phyloP scores from a whole-genome alignment of 2,888 invertebrate genomes.

The Dryocosmus kuriphilus region DNA sequence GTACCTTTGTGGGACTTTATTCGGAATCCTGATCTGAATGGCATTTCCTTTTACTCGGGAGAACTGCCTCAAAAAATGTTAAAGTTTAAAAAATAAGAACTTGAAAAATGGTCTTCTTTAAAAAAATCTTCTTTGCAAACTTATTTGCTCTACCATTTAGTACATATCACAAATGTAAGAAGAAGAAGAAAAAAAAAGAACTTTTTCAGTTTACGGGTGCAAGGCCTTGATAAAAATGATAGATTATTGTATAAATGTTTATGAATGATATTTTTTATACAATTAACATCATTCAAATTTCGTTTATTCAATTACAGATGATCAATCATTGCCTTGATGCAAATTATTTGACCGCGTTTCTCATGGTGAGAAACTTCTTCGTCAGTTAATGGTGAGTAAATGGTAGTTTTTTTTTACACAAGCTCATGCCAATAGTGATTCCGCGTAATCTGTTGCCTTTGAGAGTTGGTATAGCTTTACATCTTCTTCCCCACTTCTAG shows the following conservation, averaged over 20 bases:
- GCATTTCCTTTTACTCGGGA: too few relatives aligned
- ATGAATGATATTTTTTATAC: neutral
- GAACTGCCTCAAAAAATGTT: too few relatives aligned
- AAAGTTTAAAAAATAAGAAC: too few relatives aligned
- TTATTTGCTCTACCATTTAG: too few relatives aligned
- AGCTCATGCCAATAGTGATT: conserved; percentile 25
- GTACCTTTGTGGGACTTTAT: too few relatives aligned
- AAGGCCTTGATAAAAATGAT: neutral
- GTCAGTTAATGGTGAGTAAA: neutral
- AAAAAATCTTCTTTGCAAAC: too few relatives aligned
- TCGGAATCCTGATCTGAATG: too few relatives aligned
- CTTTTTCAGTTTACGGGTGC: too few relatives aligned
- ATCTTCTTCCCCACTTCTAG: conserved; percentile 28
- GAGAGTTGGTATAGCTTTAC: conserved; percentile 25
- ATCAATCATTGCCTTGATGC: neutral
- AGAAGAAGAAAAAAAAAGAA: too few relatives aligned
- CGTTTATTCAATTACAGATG: neutral
- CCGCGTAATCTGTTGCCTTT: conserved; percentile 25
- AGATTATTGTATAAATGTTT: neutral
- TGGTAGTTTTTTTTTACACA: neutral
- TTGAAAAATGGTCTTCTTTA: too few relatives aligned
- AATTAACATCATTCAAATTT: neutral
- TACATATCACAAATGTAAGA: too few relatives aligned
- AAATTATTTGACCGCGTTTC: neutral
- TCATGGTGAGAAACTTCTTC: neutral